These are phyloP conservation scores for Spodoptera frugiperda DNA, from an alignment of 1,140 invertebrate genomes.

Conservation along the genomic window DNA sequence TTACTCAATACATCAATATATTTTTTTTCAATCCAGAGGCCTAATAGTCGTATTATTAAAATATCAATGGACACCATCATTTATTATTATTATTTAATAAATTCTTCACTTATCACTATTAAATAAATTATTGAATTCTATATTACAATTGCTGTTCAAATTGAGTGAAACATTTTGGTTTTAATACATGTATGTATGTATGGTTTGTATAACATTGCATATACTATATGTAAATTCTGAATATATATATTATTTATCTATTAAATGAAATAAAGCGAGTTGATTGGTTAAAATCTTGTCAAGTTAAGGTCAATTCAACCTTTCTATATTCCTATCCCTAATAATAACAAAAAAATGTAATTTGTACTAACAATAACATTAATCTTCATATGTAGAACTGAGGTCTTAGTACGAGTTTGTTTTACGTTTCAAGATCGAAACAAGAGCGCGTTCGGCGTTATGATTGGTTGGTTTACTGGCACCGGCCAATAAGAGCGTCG, in stretches of 20 bases:
- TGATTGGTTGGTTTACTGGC: too few relatives aligned
- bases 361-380: constrained; percentile 47
- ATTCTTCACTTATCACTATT: constrained; percentile 43
- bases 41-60: constrained; percentile 26
- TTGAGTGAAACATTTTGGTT: background rate
- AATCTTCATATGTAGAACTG: background rate
- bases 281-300: too few relatives aligned
- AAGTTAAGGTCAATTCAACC: background rate
- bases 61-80: constrained; percentile 39
- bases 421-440: too few relatives aligned
- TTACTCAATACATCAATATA: too few relatives aligned
- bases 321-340: background rate
- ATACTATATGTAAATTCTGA: too few relatives aligned
- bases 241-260: too few relatives aligned
- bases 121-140: constrained; percentile 41
- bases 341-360: constrained; percentile 5
- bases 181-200: background rate
- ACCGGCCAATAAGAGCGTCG: too few relatives aligned
- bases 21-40: constrained; percentile 12
- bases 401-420: too few relatives aligned
- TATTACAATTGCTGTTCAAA: constrained; percentile 19
- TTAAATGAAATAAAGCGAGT: too few relatives aligned
- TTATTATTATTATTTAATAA: constrained; percentile 45
- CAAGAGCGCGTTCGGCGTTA: too few relatives aligned
- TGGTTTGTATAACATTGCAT: background rate